A percentile compares a stretch with the other conserved stretches of the same genome.
Conservation (phyloP, 2,888 invertebrate species). For the Aphodius sticticus region DNA sequence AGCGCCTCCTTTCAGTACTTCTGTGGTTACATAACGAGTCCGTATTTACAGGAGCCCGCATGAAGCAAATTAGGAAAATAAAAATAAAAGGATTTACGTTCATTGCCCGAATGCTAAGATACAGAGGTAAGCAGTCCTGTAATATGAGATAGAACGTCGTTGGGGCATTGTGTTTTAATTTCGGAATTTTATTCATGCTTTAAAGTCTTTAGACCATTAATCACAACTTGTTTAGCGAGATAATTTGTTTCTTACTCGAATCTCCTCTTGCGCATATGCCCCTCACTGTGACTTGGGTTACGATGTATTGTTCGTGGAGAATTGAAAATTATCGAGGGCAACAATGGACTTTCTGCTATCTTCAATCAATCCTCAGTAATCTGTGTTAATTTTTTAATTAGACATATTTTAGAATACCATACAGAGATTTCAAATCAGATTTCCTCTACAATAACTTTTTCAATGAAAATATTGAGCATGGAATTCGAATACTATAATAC, state of each 20-base stretch:
- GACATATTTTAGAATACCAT: background rate
- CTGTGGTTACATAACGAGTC: background rate
- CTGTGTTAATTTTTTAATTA: background rate
- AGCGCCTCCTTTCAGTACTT: background rate
- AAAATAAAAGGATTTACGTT: background rate
- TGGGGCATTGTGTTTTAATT: background rate
- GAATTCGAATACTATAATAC: no score
- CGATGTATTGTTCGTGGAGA: background rate
- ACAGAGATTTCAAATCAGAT: background rate
- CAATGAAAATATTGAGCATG: background rate
- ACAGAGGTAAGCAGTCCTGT: background rate
- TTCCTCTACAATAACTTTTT: background rate
- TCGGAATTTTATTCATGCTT: background rate
- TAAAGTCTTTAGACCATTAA: background rate
- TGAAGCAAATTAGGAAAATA: background rate
- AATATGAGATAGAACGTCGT: background rate
- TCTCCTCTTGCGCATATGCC: background rate
- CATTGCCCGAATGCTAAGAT: background rate
- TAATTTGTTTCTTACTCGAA: background rate
- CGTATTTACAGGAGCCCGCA: background rate
- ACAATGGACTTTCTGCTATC: background rate
- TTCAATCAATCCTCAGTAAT: background rate
- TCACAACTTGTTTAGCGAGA: background rate
- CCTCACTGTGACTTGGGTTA: background rate
- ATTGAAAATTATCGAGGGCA: background rate